Evolutionary conservation across 2,797 vertebrate genomes (phyloP), one percentile per base, ranked within the genome.

Genomic region (Chelmon rostratus): DNA sequence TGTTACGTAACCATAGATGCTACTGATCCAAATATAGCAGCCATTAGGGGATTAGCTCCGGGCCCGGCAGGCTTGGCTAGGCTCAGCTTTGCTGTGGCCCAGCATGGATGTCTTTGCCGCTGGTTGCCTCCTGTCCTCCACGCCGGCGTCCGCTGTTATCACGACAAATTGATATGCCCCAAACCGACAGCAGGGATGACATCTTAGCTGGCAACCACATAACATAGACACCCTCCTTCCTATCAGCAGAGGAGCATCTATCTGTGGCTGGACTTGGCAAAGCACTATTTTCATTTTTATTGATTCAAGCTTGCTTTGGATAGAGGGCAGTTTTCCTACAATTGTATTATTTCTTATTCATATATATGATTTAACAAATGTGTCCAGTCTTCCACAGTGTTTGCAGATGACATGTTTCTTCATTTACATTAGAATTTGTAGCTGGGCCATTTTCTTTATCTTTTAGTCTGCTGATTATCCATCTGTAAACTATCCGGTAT

Each of bases 11-110:
- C 83, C 79, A 88, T 85, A 84, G 88, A 92, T 91, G 86, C 89
- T 80, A 83, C 86, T 77, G 88, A 91, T 92, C 94, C 93, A 94
- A 94, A 95, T 94, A 95, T 95, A 95, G 94, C 91, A 91, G 65
- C 89, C 91, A 94, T 95, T 92, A 94, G 88, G 88, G 94, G 92
- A 94, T 95, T 94, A 94, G 92, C 94, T 89, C 59, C 52, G 42
- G 92, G 92, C 89, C 89, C 62, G 74, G 59, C 83, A 80, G 83
- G 83, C 90, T 85, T 78, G 83, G 84, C 81, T 86, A 46, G 83
- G 84, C 83, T 86, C 5, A 33, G 83, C 88, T 89, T 89, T 79
- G 70, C 86, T 66, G 67, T 16, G 68, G 69, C 78, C 85, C 74
- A 66, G 73, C 67, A 62, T 85, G 54, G 77, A 86, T 86, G 91